Base-by-base conservation (phyloP, 2,797 vertebrate species). In the Malurus leucopterus region DNA sequence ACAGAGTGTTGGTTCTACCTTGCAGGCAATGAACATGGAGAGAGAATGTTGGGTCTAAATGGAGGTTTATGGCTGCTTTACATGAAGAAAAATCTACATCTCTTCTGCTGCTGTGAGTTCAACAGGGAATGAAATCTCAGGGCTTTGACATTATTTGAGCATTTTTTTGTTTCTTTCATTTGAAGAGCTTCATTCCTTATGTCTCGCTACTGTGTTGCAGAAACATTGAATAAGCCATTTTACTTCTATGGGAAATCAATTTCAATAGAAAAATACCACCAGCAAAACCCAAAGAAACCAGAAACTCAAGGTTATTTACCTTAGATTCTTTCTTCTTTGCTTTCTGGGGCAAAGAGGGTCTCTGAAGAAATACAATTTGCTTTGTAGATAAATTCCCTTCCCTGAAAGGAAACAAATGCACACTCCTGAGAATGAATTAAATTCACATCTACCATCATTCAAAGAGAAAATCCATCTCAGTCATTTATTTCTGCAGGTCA, bases 331-430 rank as follows among this genome's bases (percentile, higher is more conserved):
- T 98, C 96, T 97, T 98, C 98, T 98, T 99, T 82, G 87, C 84
- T 97, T 98, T 98, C 96, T 98, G 98, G 95, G 98, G 97, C 96
- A 99, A 96, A 86, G 98, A 95, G 3, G 99, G 99, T 97, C 99
- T 99, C 98, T 99, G 99, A 94, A 99, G 98, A 96, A 99, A 99
- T 89, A 99, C 98, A 24, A 99, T 98, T 97, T 99, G 99, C 96
- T 99, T 99, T 96, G 99, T 99, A 95, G 98, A 98, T 93, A 99
- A 93, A 91, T 98, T 98, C 62, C 99, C 99, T 70, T 99, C 99
- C 87, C 99, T 99, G 89, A 24, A 96, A 95, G 90, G 96, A 65
- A 94, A 91, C 89, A 95, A 95, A 94, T 34, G 74, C 84, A 88
- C 16, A 55, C 80, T 84, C 89, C 71, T 50, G 88, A 93, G 63